Evolutionary conservation across 1,140 invertebrate species (phyloP).

Genomic region (Orussus abietinus): DNA sequence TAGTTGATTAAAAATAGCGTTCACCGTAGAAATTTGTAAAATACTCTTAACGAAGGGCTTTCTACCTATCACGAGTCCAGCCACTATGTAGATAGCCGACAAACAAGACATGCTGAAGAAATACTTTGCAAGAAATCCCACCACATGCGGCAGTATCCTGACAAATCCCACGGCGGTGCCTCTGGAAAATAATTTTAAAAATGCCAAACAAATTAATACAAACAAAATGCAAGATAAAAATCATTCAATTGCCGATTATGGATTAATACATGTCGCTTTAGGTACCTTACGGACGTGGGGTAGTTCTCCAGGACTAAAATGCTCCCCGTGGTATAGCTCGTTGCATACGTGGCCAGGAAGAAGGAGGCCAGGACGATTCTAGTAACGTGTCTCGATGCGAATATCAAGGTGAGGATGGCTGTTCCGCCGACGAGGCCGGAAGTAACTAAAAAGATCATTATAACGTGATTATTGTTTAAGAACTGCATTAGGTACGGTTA

Average conservation of each 20-base stretch:
- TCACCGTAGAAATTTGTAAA: slow-evolving; percentile 1
- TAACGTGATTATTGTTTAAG: no score
- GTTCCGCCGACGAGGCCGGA: slow-evolving; percentile 22
- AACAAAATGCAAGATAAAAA: no score
- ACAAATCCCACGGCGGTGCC: slow-evolving; percentile 27
- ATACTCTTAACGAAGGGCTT: neutral
- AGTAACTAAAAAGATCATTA: slow-evolving; percentile 23
- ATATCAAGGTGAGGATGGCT: slow-evolving; percentile 19
- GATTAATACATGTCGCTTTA: no score
- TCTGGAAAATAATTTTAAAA: no score
- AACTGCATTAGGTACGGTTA: no score
- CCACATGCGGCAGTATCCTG: slow-evolving; percentile 28
- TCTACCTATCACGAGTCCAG: slow-evolving; percentile 26
- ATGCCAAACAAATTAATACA: no score
- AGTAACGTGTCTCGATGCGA: slow-evolving; percentile 11
- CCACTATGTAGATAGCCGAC: slow-evolving; percentile 21
- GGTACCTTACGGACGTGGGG: slow-evolving; percentile 33
- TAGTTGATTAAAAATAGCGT: slow-evolving; percentile 8
- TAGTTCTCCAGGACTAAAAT: slow-evolving; percentile 34
- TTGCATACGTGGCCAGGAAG: slow-evolving; percentile 25
- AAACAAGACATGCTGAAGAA: slow-evolving; percentile 19
- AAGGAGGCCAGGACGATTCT: slow-evolving; percentile 20
- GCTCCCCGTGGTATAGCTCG: slow-evolving; percentile 22
- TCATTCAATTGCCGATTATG: no score
- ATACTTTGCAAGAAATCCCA: slow-evolving; percentile 19